Evolutionary conservation across 2,888 invertebrate genomes (phyloP).

Genomic region (Cerastis rubricosa): DNA sequence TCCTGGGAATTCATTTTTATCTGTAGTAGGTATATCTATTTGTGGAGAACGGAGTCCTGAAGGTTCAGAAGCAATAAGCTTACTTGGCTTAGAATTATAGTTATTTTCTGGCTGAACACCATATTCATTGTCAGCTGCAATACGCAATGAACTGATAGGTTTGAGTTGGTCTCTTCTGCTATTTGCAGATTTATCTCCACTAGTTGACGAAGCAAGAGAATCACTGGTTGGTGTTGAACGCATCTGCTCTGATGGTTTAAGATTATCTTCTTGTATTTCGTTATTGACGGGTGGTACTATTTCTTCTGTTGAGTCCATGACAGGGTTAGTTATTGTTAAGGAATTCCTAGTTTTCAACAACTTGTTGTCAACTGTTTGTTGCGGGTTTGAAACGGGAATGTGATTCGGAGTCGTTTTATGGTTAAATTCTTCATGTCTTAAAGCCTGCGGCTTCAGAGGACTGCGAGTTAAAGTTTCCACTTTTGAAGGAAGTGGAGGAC

Average conservation of each 20-base stretch:
- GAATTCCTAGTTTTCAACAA: conserved; percentile 20
- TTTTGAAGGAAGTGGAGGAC: conserved; percentile 40
- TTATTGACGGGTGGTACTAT: conserved; percentile 26
- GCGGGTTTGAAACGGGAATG: conserved; percentile 2
- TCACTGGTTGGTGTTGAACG: conserved; percentile 20
- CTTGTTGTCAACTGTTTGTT: conserved; percentile 5
- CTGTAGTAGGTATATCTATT: neutral
- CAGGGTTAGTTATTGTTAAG: conserved; percentile 41
- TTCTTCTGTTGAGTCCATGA: conserved; percentile 54
- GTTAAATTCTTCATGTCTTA: conserved; percentile 42
- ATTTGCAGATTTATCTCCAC: neutral
- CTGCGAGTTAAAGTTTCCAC: conserved; percentile 32
- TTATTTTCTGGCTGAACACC: conserved; percentile 12
- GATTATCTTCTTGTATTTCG: conserved; percentile 23
- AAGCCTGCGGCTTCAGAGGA: conserved; percentile 50
- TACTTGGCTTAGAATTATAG: conserved; percentile 12
- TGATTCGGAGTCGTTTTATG: neutral
- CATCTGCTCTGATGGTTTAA: conserved; percentile 1
- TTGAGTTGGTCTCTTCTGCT: conserved; percentile 2
- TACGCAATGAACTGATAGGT: neutral
- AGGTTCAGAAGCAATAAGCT: conserved; percentile 9
- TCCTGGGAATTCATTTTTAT: conserved; percentile 15
- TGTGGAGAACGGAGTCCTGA: neutral
- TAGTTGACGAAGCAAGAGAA: neutral
- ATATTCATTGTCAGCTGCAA: conserved; percentile 4